Conservation (phyloP, 2,113 vertebrate species). For the Chrysochloris asiatica region DNA sequence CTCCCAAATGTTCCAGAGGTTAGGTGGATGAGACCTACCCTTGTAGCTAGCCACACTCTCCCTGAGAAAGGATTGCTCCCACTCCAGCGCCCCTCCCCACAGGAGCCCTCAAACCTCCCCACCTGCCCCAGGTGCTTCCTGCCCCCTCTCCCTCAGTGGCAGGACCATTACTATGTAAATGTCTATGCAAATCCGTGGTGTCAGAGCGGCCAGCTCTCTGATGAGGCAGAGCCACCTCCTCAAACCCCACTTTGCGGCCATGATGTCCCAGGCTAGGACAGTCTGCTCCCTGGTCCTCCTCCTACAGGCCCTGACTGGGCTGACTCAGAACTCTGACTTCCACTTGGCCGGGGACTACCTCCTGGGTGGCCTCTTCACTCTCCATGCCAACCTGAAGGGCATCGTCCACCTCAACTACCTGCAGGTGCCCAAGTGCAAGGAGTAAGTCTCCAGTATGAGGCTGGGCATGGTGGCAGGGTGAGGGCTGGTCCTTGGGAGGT, state of each 20-base stretch:
- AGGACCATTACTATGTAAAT: conserved; percentile 63
- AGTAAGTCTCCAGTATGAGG: conserved; percentile 54
- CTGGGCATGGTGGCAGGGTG: fast-evolving
- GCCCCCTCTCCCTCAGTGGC: fast-evolving
- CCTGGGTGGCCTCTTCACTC: conserved; percentile 88
- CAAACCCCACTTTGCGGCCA: neutral
- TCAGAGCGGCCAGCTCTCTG: neutral
- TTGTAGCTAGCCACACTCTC: too few species aligned
- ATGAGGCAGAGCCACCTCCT: neutral
- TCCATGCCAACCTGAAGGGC: conserved; percentile 79
- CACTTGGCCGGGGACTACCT: conserved; percentile 84
- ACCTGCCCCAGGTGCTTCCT: neutral
- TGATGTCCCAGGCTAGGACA: neutral
- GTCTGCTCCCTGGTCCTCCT: neutral
- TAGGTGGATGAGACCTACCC: fast-evolving
- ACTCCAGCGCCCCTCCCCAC: neutral
- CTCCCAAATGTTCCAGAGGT: neutral
- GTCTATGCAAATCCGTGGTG: conserved; percentile 58
- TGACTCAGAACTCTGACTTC: conserved; percentile 70
- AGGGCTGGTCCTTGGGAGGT: neutral
- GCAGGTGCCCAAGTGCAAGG: conserved; percentile 70
- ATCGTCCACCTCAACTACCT: neutral
- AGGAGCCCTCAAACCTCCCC: neutral
- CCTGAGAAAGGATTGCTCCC: neutral
- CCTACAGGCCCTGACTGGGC: neutral